Evolutionary conservation across 92 coral and sea anemone species (phyloP), one percentile per base, ranked within the genome.

Genomic region (Heliopora coerulea): DNA sequence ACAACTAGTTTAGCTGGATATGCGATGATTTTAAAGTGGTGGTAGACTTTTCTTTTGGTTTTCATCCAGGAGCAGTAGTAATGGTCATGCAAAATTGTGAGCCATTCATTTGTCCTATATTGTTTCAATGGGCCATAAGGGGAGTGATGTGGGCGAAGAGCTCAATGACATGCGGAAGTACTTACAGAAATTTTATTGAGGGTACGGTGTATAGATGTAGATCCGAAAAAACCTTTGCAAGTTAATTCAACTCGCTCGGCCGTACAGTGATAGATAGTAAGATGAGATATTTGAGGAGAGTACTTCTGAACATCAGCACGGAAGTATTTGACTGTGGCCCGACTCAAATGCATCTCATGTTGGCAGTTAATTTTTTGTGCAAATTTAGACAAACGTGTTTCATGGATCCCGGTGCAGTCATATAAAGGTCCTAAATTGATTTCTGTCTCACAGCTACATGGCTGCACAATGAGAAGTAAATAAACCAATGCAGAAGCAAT

Each of bases 21-120:
- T 21, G 35, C 56, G 15, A 66, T 23, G 1, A 66, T 44, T 14
- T 8, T 48, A 27, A 66, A 66, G 44, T 41, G 56, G 1, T 10
- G 4, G 44, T 41, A 66, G 1, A 12, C 17, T 23, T 21, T 46
- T 41, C 33, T 44, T 39, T 28, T 41, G 9, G 29, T 41, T 37
- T 41, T n/a, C 73, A 66, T 66, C 73, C 73, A 44, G n/a, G 25
- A 34, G 23, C 73, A 66, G 10, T 34, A 19, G 21, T 66, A 66
- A 17, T 20, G 17, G 44, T 48, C 57, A 18, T 24, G 73, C 1
- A 35, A 15, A n/a, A 17, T 21, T 8, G 73, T 66, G 8, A 4
- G 32, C 73, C 73, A 66, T 66, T 66, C 73, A 4, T 25, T 33
- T 1, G 14, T 1, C 5, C 8, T 21, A 25, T 24, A 34, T 44